A percentile compares a stretch with the other conserved stretches of the same genome.
Evolutionary conservation across 1,140 invertebrate genomes (phyloP).

Genomic region (Drosophila virilis): DNA sequence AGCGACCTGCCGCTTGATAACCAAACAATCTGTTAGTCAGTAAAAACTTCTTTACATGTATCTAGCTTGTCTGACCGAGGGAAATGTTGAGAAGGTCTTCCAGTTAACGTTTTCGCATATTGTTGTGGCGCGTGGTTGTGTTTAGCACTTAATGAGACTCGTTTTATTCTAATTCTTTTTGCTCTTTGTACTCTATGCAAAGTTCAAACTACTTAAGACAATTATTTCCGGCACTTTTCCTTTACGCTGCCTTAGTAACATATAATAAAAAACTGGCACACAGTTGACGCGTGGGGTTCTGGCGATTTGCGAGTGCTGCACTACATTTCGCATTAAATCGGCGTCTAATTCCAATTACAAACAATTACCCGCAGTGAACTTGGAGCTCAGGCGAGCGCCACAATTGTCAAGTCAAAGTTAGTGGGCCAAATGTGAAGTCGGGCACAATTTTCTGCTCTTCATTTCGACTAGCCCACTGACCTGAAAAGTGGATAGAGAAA

Average conservation of each 20-base stretch:
- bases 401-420: slow-evolving; percentile 53
- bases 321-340: slow-evolving; percentile 75
- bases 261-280: slow-evolving; percentile 56
- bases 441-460: not conserved
- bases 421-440: slow-evolving; percentile 22
- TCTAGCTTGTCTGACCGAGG: not conserved
- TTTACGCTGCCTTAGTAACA: slow-evolving; percentile 11
- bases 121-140: slow-evolving; percentile 1
- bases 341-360: slow-evolving; percentile 72
- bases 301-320: slow-evolving; percentile 48
- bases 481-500: slow-evolving; percentile 66
- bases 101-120: not conserved
- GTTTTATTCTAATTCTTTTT: slow-evolving; percentile 8
- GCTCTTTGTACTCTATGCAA: slow-evolving; percentile 43
- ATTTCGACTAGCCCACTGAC: slow-evolving; percentile 61
- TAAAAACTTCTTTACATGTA: too few relatives aligned
- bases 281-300: slow-evolving; percentile 42
- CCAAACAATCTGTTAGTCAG: too few relatives aligned
- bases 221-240: slow-evolving; percentile 80
- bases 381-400: slow-evolving; percentile 1
- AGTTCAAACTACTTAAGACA: slow-evolving; percentile 79
- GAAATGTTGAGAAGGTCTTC: slow-evolving; percentile 17
- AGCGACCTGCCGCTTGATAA: too few relatives aligned
- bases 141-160: slow-evolving; percentile 20
- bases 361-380: slow-evolving; percentile 68